A percentile compares a stretch with the other conserved stretches of the same genome.
Evolutionary conservation across 2,888 invertebrate species (phyloP).

Genomic region (Phanerotoma sp.): DNA sequence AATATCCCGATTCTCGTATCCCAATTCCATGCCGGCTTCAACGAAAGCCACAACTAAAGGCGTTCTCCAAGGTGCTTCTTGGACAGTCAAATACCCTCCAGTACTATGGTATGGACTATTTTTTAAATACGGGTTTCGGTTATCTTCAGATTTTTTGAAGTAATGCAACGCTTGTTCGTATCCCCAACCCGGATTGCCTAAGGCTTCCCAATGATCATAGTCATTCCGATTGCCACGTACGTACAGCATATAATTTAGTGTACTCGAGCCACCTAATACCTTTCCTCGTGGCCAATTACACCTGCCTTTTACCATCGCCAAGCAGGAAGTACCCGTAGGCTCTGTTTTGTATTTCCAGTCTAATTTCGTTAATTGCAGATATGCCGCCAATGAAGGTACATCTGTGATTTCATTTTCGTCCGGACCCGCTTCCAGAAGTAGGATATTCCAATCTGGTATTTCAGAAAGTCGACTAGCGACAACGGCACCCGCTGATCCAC

Average conservation of each 20-base stretch:
- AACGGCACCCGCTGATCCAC: conserved; percentile 88
- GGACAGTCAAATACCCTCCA: conserved; percentile 76
- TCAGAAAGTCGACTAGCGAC: conserved; percentile 81
- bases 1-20: conserved; percentile 80
- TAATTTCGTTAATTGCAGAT: conserved; percentile 79
- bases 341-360: conserved; percentile 92
- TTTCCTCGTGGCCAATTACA: conserved; percentile 91
- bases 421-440: conserved; percentile 81
- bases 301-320: conserved; percentile 78
- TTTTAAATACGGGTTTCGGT: conserved; percentile 79
- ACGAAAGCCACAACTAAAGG: conserved; percentile 81
- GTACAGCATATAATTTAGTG: conserved; percentile 89
- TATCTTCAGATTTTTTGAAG: conserved; percentile 88
- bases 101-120: conserved; percentile 69
- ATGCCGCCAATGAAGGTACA: conserved; percentile 83
- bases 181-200: conserved; percentile 88
- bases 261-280: conserved; percentile 85
- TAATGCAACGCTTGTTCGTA: conserved; percentile 83
- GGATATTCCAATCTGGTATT: conserved; percentile 72
- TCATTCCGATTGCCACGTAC: conserved; percentile 81
- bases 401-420: conserved; percentile 88
- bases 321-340: conserved; percentile 76
- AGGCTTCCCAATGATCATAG: conserved; percentile 84
- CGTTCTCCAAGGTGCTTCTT: conserved; percentile 83
- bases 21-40: conserved; percentile 78